Conservation (phyloP, 1,140 invertebrate genomes). For the Diabrotica virgifera region DNA sequence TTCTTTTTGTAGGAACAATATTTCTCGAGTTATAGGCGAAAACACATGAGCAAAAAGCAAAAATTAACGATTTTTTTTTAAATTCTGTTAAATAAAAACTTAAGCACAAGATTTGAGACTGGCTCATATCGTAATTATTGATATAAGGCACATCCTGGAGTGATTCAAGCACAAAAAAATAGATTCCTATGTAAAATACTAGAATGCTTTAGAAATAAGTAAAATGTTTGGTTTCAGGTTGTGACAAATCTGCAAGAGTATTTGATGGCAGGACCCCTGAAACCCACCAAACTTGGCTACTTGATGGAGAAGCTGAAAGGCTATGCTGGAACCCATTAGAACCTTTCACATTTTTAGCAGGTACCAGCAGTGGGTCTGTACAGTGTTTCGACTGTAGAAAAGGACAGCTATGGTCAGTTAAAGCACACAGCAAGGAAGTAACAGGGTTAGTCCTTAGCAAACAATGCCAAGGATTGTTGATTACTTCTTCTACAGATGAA, state of each 20-base stretch:
- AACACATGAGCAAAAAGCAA: too few relatives aligned
- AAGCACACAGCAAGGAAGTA: slow-evolving; percentile 78
- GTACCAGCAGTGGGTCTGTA: slow-evolving; percentile 75
- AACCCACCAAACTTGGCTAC: slow-evolving; percentile 65
- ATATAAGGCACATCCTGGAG: too few relatives aligned
- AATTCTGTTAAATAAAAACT: too few relatives aligned
- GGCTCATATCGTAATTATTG: too few relatives aligned
- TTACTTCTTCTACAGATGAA: slow-evolving; percentile 72
- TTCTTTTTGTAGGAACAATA: too few relatives aligned
- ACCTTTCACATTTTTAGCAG: slow-evolving; percentile 71
- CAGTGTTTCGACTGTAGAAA: slow-evolving; percentile 76
- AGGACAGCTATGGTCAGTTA: slow-evolving; percentile 72
- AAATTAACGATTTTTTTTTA: too few relatives aligned
- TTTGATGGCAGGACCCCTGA: slow-evolving; percentile 75
- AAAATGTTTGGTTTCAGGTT: slow-evolving; percentile 45
- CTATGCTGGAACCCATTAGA: slow-evolving; percentile 80
- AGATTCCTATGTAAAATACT: too few relatives aligned
- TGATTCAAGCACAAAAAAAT: too few relatives aligned
- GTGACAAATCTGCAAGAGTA: slow-evolving; percentile 65
- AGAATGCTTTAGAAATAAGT: neutral
- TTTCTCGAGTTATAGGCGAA: too few relatives aligned
- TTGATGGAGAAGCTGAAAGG: slow-evolving; percentile 81
- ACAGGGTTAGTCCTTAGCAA: slow-evolving; percentile 71
- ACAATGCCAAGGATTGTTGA: slow-evolving; percentile 65
- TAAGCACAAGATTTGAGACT: too few relatives aligned